Conservation (phyloP, 2,888 invertebrate species). For the Norana najaformis region DNA sequence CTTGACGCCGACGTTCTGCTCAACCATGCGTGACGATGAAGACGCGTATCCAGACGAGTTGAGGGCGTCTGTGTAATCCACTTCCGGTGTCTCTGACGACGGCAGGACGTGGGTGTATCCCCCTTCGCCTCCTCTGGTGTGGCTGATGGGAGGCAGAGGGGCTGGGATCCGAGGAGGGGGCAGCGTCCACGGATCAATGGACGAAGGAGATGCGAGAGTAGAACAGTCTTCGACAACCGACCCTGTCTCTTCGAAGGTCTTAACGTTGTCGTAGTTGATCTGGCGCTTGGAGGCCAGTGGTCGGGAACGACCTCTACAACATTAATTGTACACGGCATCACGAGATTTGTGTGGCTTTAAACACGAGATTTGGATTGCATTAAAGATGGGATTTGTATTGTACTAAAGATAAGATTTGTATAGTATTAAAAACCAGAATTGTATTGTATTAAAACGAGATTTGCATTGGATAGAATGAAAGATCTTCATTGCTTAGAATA, state of each 20-base stretch:
- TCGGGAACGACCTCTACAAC: not conserved
- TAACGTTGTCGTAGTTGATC: constrained; percentile 21
- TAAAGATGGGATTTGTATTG: too few relatives aligned
- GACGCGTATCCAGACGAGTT: not conserved
- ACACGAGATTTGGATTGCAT: too few relatives aligned
- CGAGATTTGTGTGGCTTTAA: too few relatives aligned
- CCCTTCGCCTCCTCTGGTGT: not conserved
- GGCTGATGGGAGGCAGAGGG: not conserved
- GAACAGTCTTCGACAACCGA: not conserved
- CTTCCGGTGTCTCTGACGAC: not conserved
- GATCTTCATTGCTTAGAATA: too few relatives aligned
- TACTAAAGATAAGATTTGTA: too few relatives aligned
- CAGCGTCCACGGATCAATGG: not conserved
- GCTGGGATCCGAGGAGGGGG: constrained; percentile 8
- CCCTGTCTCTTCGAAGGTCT: constrained; percentile 20
- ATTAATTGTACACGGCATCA: not conserved
- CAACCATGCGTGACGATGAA: not conserved
- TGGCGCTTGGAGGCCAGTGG: not conserved
- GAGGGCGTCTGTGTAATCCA: not conserved
- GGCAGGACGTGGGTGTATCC: not conserved
- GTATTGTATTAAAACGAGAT: too few relatives aligned
- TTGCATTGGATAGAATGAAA: too few relatives aligned
- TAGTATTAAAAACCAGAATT: too few relatives aligned
- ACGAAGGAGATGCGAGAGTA: not conserved
- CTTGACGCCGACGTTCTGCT: not conserved